Conservation (phyloP, 2,888 invertebrate species). For the Meteorus cinctellus region DNA sequence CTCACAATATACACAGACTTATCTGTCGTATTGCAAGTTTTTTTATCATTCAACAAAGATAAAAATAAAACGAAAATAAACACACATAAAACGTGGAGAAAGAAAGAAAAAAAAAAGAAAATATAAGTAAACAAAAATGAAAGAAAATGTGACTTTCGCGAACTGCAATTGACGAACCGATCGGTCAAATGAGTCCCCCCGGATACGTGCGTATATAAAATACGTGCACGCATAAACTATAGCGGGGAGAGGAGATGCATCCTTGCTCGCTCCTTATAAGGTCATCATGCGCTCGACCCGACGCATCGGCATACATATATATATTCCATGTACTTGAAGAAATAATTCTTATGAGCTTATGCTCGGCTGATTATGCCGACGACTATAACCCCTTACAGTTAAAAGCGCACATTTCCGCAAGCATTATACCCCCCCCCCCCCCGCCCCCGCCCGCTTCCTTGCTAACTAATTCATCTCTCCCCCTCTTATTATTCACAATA, state of each 20-base stretch:
- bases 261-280: slow-evolving; percentile 71
- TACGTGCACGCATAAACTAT: slow-evolving; percentile 60
- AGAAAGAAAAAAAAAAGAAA: neutral
- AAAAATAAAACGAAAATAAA: slow-evolving; percentile 18
- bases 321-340: slow-evolving; percentile 45
- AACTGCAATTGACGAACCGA: slow-evolving; percentile 45
- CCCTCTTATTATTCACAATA: slow-evolving; percentile 4
- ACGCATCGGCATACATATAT: slow-evolving; percentile 39
- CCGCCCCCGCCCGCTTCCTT: too few relatives aligned
- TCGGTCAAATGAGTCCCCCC: slow-evolving; percentile 47
- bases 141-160: slow-evolving; percentile 46
- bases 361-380: slow-evolving; percentile 34
- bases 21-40: slow-evolving; percentile 13
- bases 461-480: too few relatives aligned
- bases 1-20: neutral
- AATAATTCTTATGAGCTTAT: slow-evolving; percentile 55
- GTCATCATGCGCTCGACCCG: slow-evolving; percentile 63
- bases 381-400: slow-evolving; percentile 37
- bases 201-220: slow-evolving; percentile 48
- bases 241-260: slow-evolving; percentile 67
- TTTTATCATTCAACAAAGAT: neutral
- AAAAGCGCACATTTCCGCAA: slow-evolving; percentile 26
- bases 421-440: neutral
- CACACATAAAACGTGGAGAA: neutral
- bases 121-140: slow-evolving; percentile 10